Percentiles rank a stretch among this genome's conserved stretches.
Evolutionary conservation across 1,140 invertebrate species (phyloP).

Genomic region (Globodera rostochiensis): DNA sequence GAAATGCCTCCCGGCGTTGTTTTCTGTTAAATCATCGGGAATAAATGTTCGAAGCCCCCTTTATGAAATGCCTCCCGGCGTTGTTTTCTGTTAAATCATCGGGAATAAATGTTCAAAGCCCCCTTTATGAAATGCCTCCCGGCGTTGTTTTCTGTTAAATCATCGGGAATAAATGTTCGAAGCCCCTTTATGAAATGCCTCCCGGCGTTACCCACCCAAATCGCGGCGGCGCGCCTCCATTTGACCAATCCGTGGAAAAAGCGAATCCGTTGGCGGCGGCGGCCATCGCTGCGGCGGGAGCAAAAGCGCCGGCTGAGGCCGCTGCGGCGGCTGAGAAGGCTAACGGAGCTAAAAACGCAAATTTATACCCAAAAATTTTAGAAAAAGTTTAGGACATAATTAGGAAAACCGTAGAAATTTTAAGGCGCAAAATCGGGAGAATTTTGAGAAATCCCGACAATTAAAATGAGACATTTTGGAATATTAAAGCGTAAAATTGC

Average conservation of each 20-base stretch:
- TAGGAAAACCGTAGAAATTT: too few relatives aligned
- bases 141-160: constrained; percentile 79
- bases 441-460: too few relatives aligned
- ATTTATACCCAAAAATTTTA: too few relatives aligned
- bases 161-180: neutral
- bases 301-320: constrained; percentile 12
- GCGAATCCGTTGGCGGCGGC: constrained; percentile 18
- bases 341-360: constrained; percentile 12
- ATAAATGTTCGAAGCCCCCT: neutral
- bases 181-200: neutral
- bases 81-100: constrained; percentile 76
- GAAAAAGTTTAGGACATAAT: too few relatives aligned
- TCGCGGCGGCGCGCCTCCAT: constrained; percentile 16
- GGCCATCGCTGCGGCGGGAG: constrained; percentile 27
- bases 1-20: constrained; percentile 82
- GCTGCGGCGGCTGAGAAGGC: constrained; percentile 23
- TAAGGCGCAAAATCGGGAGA: too few relatives aligned
- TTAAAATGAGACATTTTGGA: neutral
- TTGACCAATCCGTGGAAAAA: constrained; percentile 25
- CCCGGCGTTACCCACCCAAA: constrained; percentile 1
- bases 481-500: neutral
- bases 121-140: constrained; percentile 72
- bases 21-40: constrained; percentile 72
- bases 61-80: constrained; percentile 75
- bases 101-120: neutral